Percentiles rank a stretch among this genome's conserved stretches.
phyloP scores from a whole-genome alignment of 2,888 invertebrate species.

The Actias luna region DNA sequence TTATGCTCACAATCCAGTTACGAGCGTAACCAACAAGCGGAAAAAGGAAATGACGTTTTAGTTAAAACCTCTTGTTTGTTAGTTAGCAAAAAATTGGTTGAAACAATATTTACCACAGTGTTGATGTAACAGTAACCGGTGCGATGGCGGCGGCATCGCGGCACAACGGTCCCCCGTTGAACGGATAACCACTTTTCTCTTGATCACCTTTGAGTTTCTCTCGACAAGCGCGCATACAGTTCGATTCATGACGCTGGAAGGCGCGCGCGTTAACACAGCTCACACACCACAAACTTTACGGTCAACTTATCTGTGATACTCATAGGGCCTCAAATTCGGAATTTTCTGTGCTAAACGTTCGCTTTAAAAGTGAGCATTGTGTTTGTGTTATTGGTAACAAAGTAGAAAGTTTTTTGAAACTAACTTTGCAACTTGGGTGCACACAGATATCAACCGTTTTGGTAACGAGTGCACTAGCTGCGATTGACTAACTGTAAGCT shows the following conservation, averaged over 20 bases:
- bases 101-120: conserved; percentile 51
- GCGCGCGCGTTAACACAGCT: conserved; percentile 50
- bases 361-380: conserved; percentile 40
- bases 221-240: conserved; percentile 60
- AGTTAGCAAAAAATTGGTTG: conserved; percentile 41
- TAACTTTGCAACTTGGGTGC: conserved; percentile 45
- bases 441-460: conserved; percentile 42
- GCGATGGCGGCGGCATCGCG: conserved; percentile 40
- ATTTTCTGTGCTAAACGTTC: conserved; percentile 41
- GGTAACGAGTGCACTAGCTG: conserved; percentile 46
- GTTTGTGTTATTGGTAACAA: conserved; percentile 47
- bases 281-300: conserved; percentile 11
- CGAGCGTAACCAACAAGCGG: conserved; percentile 31
- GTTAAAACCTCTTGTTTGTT: conserved; percentile 42
- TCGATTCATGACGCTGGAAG: conserved; percentile 46
- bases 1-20: conserved; percentile 29
- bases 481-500: conserved; percentile 67
- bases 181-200: conserved; percentile 64
- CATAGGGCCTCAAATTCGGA: conserved; percentile 34
- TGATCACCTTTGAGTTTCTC: conserved; percentile 77
- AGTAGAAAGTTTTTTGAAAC: conserved; percentile 53
- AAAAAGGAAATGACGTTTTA: conserved; percentile 54
- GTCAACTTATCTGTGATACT: conserved; percentile 27
- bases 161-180: conserved; percentile 43
- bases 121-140: conserved; percentile 72